phyloP scores from a whole-genome alignment of 2,888 invertebrate genomes.

The Monoplex corrugatus region DNA sequence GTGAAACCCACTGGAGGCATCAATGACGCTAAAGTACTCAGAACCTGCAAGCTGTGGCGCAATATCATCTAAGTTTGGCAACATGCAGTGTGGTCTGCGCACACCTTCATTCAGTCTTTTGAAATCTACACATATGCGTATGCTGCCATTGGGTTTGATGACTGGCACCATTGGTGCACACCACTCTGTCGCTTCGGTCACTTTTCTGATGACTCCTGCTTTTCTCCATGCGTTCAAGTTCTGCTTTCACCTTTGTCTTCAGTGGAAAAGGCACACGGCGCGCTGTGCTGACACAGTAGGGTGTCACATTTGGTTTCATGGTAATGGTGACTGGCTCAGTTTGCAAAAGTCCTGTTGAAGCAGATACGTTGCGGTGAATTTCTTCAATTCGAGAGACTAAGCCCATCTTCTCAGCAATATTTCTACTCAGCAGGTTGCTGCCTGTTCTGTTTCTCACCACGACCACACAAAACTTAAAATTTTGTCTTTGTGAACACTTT shows the following conservation, averaged over 20 bases:
- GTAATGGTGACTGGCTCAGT: background rate
- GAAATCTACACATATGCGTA: background rate
- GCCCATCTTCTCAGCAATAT: background rate
- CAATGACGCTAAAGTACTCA: background rate
- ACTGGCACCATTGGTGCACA: background rate
- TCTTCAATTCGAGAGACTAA: background rate
- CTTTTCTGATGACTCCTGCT: background rate
- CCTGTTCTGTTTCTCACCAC: background rate
- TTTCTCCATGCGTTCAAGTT: background rate
- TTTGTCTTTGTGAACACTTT: background rate
- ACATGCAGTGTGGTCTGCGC: background rate
- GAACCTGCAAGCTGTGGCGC: background rate
- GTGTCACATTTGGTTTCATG: background rate
- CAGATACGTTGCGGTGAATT: background rate
- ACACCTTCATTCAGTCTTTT: background rate
- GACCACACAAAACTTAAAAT: background rate
- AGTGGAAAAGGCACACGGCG: constrained; percentile 10
- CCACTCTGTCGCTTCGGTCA: background rate
- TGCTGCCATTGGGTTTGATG: background rate
- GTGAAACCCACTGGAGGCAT: background rate
- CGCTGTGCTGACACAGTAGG: constrained; percentile 9
- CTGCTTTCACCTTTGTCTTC: background rate
- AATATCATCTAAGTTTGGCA: background rate
- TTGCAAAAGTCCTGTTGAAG: background rate
- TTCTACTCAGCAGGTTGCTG: constrained; percentile 13